phyloP scores from a whole-genome alignment of 2,113 vertebrate genomes.

The Panthera leo region DNA sequence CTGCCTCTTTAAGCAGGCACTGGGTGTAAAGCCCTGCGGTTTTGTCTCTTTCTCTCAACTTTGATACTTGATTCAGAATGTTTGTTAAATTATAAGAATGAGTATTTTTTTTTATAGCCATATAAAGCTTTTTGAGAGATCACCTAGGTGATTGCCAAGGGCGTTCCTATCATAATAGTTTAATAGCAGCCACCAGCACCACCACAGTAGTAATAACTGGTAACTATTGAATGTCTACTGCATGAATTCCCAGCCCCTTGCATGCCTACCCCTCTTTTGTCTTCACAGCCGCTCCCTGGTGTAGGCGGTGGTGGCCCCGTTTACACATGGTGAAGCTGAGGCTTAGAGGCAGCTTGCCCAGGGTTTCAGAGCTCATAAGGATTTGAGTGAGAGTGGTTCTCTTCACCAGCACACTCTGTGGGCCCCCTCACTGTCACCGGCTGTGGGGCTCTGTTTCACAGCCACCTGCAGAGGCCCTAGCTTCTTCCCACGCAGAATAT shows the following conservation, averaged over 20 bases:
- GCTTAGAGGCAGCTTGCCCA: not conserved
- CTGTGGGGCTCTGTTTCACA: not conserved
- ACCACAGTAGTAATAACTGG: not conserved
- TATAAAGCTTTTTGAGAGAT: not conserved
- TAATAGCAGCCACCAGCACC: not conserved
- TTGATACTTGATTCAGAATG: not conserved
- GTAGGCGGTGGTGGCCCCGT: not conserved
- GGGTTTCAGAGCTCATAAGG: not conserved
- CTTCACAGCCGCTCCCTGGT: not conserved
- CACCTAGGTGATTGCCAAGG: not conserved
- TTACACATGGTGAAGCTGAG: not conserved
- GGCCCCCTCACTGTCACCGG: not conserved
- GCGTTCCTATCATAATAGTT: not conserved
- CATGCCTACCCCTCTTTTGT: not conserved
- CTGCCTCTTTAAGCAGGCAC: not conserved
- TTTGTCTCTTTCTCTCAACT: not conserved
- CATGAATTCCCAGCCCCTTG: not conserved
- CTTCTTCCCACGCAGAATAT: not conserved
- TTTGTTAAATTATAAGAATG: not conserved
- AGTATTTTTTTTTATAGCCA: not conserved
- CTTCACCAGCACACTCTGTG: accelerated
- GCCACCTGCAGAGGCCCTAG: not conserved
- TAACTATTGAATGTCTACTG: not conserved
- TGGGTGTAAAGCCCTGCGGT: not conserved
- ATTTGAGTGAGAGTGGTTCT: not conserved